Conservation (phyloP, 2,113 vertebrate species). For the Garra rufa region DNA sequence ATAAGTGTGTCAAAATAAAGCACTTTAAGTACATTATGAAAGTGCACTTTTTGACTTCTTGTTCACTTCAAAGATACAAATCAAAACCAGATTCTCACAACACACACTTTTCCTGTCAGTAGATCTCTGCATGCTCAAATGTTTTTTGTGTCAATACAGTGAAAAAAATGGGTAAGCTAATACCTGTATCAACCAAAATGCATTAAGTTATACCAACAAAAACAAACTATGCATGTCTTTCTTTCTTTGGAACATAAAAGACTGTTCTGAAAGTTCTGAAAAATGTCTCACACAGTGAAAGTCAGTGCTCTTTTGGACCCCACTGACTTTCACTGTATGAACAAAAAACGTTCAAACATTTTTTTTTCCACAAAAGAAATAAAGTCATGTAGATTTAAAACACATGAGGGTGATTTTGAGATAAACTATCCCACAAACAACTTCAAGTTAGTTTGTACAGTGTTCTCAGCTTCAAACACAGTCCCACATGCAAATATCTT, state of each 20-base stretch:
- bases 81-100: slow-evolving; percentile 19
- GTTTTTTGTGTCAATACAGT: not conserved
- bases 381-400: not conserved
- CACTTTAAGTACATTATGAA: too few relatives aligned
- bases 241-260: not conserved
- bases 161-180: not conserved
- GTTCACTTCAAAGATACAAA: not conserved
- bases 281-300: not conserved
- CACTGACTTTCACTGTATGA: not conserved
- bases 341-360: not conserved
- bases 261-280: not conserved
- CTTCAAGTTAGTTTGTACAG: not conserved
- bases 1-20: too few relatives aligned
- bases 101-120: slow-evolving; percentile 1
- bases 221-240: not conserved
- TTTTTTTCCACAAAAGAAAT: not conserved
- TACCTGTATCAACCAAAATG: not conserved
- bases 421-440: not conserved
- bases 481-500: not conserved
- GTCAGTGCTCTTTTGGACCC: not conserved
- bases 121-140: slow-evolving; percentile 4
- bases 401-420: not conserved
- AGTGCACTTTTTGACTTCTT: not conserved
- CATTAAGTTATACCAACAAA: not conserved
- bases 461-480: not conserved